phyloP scores from a whole-genome alignment of 2,797 vertebrate genomes.

The Euthynnus affinis region DNA sequence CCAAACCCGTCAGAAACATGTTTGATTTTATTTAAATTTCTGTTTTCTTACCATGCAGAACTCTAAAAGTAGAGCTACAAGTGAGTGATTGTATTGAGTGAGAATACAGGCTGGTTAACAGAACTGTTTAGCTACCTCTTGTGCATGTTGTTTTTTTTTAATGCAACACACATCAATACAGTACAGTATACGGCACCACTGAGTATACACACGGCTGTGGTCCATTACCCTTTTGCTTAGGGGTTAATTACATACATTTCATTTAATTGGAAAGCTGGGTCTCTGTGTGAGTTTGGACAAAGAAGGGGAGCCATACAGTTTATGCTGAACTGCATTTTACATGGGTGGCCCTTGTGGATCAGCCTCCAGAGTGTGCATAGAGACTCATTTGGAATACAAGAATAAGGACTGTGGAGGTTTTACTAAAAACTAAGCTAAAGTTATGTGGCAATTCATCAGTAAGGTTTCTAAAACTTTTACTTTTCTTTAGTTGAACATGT shows the following conservation, averaged over 20 bases:
- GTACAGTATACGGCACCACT: not conserved
- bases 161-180: not conserved
- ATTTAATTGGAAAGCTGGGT: slow-evolving; percentile 2
- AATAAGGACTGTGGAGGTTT: not conserved
- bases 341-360: slow-evolving; percentile 18
- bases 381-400: slow-evolving; percentile 2
- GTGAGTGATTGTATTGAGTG: too few species aligned
- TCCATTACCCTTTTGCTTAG: not conserved
- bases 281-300: slow-evolving; percentile 24
- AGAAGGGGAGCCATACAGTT: not conserved
- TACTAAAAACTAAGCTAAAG: not conserved
- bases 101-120: too few species aligned
- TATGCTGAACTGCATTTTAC: slow-evolving; percentile 3
- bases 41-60: too few species aligned
- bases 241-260: slow-evolving; percentile 15
- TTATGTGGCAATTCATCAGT: not conserved
- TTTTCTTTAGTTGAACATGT: not conserved
- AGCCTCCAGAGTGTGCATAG: not conserved
- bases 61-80: too few species aligned
- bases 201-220: not conserved
- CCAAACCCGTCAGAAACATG: too few species aligned
- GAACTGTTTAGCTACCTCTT: too few species aligned
- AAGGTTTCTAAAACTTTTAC: not conserved
- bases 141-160: too few species aligned
- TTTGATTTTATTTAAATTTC: too few species aligned